Percentiles rank a stretch among this genome's conserved stretches.
phyloP scores from a whole-genome alignment of 2,797 vertebrate species.

The Somateria mollissima region DNA sequence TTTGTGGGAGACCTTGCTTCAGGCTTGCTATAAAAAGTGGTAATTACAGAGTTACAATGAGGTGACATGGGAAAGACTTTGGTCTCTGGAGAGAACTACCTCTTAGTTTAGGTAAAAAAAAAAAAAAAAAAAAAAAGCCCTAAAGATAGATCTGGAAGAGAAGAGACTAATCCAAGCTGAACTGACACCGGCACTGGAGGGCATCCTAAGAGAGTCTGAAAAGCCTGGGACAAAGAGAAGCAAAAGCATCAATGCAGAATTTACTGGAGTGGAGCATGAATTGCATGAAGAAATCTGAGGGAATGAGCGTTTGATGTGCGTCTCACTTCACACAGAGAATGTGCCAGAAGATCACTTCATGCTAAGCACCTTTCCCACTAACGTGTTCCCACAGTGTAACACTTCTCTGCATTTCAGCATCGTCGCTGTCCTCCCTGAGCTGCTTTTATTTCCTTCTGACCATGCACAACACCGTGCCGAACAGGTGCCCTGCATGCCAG shows the following conservation, averaged over 20 bases:
- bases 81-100: background rate
- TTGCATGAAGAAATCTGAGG: background rate
- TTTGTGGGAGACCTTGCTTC: rapidly evolving
- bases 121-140: background rate
- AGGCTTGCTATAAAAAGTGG: background rate
- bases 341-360: background rate
- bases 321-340: background rate
- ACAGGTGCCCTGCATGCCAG: rapidly evolving
- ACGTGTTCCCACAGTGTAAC: background rate
- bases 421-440: background rate
- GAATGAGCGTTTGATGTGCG: background rate
- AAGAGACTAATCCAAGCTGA: background rate
- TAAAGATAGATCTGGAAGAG: background rate
- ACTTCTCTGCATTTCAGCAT: background rate
- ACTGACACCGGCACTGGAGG: background rate
- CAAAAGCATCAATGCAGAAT: background rate
- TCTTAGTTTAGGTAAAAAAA: background rate
- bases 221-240: background rate
- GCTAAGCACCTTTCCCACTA: background rate
- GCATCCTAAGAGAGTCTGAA: background rate
- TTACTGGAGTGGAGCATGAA: background rate
- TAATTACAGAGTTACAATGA: background rate
- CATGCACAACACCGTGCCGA: background rate
- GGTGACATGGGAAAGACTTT: background rate
- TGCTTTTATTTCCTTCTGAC: background rate